Base-by-base conservation (phyloP, 2,888 invertebrate species). In the Acanthosepion pharaonis region DNA sequence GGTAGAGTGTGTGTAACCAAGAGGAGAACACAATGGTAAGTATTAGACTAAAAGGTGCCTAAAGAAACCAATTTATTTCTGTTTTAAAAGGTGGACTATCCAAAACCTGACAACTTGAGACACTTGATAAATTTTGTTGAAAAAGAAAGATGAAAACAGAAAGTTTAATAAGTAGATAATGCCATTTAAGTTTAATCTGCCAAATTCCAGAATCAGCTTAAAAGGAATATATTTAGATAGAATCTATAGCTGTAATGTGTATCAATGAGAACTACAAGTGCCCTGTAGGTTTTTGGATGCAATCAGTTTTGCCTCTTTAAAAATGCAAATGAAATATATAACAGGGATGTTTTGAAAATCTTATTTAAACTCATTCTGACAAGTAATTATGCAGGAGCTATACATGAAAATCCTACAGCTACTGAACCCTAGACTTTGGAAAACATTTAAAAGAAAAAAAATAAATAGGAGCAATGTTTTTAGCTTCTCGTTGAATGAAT, bases 291-390 rank as follows among this genome's bases (percentile, higher is more conserved):
- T 78, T 33, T 78, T 78, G n/a, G n/a, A 78, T 78, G n/a, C 78
- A 78, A 78, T 78, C 78, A 78, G n/a, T n/a, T 78, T 33, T n/a
- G 78, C n/a, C 78, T n/a, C 78, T 33, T 78, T 78, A 78, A 78
- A 78, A 78, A 78, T 78, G 78, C 78, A 78, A 78, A 78, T 78
- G 78, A n/a, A 78, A 78, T 78, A 78, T 78, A 78, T 78, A 78
- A 78, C 4, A 78, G 33, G 78, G 78, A 78, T 78, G 78, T 78
- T 78, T 78, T 78, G 78, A 78, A 78, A 78, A 78, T 78, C 78
- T 78, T 78, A 78, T 78, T 78, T 78, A 78, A 78, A 78, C 78
- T 78, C 78, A 78, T 78, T 78, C 78, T 78, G 78, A 78, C 78
- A 78, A 78, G 78, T 78, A 78, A 78, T 78, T 78, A 78, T 78